phyloP scores from a whole-genome alignment of 2,797 vertebrate genomes.

The Zalophus californianus region DNA sequence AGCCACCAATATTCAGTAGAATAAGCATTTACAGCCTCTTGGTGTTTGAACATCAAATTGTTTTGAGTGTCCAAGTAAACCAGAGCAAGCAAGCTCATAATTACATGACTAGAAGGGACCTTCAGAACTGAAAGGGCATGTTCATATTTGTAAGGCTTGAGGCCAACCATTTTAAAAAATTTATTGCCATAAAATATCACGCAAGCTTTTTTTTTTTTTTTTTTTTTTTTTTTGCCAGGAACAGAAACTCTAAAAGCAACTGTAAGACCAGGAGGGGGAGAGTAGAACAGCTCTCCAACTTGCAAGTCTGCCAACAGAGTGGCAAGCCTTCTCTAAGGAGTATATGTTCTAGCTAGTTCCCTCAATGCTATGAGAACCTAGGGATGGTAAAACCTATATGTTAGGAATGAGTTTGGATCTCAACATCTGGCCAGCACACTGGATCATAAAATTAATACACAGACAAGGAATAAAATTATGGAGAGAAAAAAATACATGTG shows the following conservation, averaged over 20 bases:
- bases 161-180: conserved; percentile 22
- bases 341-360: not conserved
- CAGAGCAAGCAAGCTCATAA: not conserved
- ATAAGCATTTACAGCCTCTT: not conserved
- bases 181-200: conserved; percentile 39
- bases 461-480: conserved; percentile 5
- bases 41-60: not conserved
- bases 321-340: not conserved
- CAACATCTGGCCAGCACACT: not conserved
- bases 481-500: not conserved
- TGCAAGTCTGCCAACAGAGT: no score
- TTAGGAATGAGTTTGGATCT: not conserved
- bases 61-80: not conserved
- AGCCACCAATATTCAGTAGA: not conserved
- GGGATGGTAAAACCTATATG: not conserved
- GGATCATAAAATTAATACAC: conserved; percentile 30
- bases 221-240: not conserved
- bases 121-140: not conserved
- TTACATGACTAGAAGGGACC: not conserved
- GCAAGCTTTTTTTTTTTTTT: not conserved
- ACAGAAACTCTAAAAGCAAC: conserved; percentile 49
- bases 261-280: not conserved
- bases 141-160: conserved; percentile 56
- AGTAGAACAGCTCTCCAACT: not conserved
- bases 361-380: not conserved